Evolutionary conservation across 2,113 vertebrate species (phyloP).

Genomic region (Cinclus cinclus): DNA sequence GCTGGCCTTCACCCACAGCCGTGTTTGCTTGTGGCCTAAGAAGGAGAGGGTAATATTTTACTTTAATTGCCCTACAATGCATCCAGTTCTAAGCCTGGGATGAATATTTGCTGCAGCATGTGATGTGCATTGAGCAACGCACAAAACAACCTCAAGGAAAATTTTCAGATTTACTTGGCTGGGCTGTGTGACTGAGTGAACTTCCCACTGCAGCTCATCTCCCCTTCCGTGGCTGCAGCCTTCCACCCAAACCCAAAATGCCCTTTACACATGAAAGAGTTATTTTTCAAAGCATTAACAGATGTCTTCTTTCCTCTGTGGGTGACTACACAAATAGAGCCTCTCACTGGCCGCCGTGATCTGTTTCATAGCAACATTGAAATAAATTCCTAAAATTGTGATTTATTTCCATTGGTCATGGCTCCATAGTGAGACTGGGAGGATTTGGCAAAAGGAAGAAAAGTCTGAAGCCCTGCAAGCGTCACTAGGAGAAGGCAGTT

Average conservation of each 20-base stretch:
- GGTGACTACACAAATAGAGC: background rate
- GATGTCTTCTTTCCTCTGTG: background rate
- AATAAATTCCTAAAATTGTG: background rate
- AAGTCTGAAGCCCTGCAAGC: background rate
- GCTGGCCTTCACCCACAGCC: background rate
- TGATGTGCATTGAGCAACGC: background rate
- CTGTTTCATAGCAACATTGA: slow-evolving; percentile 33
- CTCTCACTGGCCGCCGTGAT: rapidly evolving
- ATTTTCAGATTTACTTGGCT: background rate
- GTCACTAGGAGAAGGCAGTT: background rate
- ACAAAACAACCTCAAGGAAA: background rate
- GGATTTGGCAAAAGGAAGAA: background rate
- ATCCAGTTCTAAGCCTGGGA: background rate
- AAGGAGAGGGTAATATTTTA: background rate
- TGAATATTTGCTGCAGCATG: background rate
- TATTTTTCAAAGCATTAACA: slow-evolving; percentile 21
- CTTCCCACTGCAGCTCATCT: background rate
- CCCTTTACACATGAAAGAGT: background rate
- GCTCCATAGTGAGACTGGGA: background rate
- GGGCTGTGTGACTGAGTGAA: background rate
- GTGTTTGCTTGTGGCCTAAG: slow-evolving; percentile 9
- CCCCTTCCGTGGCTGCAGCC: background rate
- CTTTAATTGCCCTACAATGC: background rate
- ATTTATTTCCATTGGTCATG: background rate
- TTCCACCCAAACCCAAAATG: background rate